phyloP scores from a whole-genome alignment of 2,797 vertebrate species.

The Astyanax mexicanus region DNA sequence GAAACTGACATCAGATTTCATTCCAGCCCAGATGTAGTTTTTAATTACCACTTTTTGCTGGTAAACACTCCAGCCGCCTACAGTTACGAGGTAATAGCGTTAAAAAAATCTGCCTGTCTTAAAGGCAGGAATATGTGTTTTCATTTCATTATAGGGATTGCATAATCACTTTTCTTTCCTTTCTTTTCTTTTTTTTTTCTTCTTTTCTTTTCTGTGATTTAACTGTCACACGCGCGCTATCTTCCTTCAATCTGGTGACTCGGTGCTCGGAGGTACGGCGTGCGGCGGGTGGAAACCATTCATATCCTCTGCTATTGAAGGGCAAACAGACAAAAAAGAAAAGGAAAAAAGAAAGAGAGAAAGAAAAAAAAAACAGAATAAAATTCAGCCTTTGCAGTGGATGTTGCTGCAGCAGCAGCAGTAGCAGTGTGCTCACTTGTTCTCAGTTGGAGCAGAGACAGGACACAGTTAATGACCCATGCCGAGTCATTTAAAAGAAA shows the following conservation, averaged over 20 bases:
- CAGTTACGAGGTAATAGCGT: conserved; percentile 67
- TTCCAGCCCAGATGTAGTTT: conserved; percentile 71
- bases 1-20: conserved; percentile 73
- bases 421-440: conserved; percentile 66
- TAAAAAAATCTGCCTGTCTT: conserved; percentile 58
- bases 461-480: conserved; percentile 56
- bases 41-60: conserved; percentile 70
- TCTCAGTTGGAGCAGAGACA: conserved; percentile 61
- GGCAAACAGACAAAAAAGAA: conserved; percentile 14
- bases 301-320: conserved; percentile 15
- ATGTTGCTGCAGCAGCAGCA: too few species aligned
- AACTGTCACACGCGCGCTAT: conserved; percentile 40
- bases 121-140: conserved; percentile 54
- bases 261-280: conserved; percentile 45
- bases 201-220: conserved; percentile 19
- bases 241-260: conserved; percentile 43
- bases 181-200: not conserved
- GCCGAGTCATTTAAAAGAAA: conserved; percentile 42
- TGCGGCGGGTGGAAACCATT: conserved; percentile 55
- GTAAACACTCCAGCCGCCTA: conserved; percentile 72
- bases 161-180: conserved; percentile 54
- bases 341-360: not conserved
- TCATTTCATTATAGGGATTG: conserved; percentile 52
- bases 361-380: not conserved
- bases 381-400: conserved; percentile 26